Percentiles rank a stretch among this genome's conserved stretches.
Evolutionary conservation across 2,888 invertebrate species (phyloP).

Genomic region (Aphodius sticticus): DNA sequence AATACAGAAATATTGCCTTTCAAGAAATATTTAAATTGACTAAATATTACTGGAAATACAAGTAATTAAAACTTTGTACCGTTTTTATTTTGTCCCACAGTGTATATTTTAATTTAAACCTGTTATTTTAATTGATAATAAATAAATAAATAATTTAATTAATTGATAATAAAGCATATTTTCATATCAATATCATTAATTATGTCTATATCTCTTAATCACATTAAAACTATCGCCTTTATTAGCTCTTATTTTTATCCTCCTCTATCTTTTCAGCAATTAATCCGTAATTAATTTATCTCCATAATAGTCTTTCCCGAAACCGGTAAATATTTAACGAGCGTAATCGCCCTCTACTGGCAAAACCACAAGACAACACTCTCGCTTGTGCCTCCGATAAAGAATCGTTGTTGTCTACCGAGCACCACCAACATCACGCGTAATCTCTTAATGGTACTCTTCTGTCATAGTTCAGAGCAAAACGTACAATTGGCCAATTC

Average conservation of each 20-base stretch:
- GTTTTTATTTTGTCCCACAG: too few relatives aligned
- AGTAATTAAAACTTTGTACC: too few relatives aligned
- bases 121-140: too few relatives aligned
- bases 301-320: neutral
- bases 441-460: neutral
- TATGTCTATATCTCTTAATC: neutral
- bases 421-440: neutral
- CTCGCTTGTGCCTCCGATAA: neutral
- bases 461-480: neutral
- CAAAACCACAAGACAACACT: neutral
- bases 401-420: neutral
- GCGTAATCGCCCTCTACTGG: neutral
- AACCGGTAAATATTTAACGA: constrained; percentile 4
- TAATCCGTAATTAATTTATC: neutral
- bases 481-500: neutral
- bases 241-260: neutral
- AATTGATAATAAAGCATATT: too few relatives aligned
- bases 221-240: neutral
- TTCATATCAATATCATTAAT: too few relatives aligned
- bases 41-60: too few relatives aligned
- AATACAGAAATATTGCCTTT: too few relatives aligned
- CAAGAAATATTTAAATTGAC: too few relatives aligned
- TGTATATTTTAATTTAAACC: too few relatives aligned
- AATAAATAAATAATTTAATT: too few relatives aligned
- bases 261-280: neutral